Percentiles rank a stretch among this genome's conserved stretches.
Conservation (phyloP, 1,140 invertebrate genomes). For the Drosophila fuyamai region DNA sequence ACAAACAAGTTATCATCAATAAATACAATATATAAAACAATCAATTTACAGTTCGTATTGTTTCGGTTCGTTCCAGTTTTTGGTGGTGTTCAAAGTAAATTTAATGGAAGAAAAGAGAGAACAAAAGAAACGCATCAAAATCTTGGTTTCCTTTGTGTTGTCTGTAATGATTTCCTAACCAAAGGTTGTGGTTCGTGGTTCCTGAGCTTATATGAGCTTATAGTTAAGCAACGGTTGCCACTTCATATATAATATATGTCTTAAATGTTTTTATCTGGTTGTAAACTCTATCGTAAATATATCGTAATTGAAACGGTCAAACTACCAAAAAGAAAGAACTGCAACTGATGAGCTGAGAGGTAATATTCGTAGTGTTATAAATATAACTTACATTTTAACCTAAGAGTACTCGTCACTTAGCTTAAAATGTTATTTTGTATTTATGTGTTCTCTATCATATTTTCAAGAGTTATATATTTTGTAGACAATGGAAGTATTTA, state of each 20-base stretch:
- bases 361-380: too few relatives aligned
- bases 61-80: constrained; percentile 15
- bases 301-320: too few relatives aligned
- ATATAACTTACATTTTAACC: too few relatives aligned
- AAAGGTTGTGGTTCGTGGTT: background rate
- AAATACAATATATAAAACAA: constrained; percentile 23
- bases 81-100: constrained; percentile 8
- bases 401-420: too few relatives aligned
- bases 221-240: background rate
- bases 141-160: constrained; percentile 11
- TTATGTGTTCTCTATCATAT: too few relatives aligned
- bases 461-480: background rate
- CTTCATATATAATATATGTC: background rate
- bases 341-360: too few relatives aligned
- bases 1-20: constrained; percentile 17
- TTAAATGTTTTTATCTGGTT: background rate
- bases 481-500: background rate
- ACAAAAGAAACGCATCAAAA: constrained; percentile 35
- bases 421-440: too few relatives aligned
- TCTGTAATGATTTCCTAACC: constrained; percentile 2
- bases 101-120: constrained; percentile 52
- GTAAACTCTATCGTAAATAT: too few relatives aligned
- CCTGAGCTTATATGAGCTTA: too few relatives aligned
- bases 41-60: constrained; percentile 6
- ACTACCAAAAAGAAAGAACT: too few relatives aligned